Conservation (phyloP, 1,140 invertebrate species). For the Drosophila takahashii region DNA sequence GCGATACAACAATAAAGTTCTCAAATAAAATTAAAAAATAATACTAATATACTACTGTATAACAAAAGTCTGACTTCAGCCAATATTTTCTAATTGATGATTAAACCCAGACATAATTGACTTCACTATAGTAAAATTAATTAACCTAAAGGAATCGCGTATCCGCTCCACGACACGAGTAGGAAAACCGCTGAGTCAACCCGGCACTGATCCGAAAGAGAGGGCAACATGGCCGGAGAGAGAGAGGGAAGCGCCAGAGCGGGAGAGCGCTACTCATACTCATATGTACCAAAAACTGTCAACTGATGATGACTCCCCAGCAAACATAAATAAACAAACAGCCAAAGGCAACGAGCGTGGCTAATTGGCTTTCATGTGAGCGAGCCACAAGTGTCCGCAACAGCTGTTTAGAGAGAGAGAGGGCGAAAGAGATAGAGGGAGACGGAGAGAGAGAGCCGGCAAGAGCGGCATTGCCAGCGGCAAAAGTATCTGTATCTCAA, state of each 20-base stretch:
- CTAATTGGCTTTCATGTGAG: slow-evolving; percentile 52
- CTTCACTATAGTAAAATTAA: neutral
- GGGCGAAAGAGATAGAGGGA: neutral
- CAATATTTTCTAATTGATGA: too few relatives aligned
- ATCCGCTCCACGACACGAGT: slow-evolving; percentile 1
- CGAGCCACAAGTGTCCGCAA: slow-evolving; percentile 53
- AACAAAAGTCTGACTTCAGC: too few relatives aligned
- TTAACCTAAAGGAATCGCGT: neutral
- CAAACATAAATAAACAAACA: slow-evolving; percentile 59
- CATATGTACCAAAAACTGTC: slow-evolving; percentile 27
- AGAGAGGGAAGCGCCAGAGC: slow-evolving; percentile 2
- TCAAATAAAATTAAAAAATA: too few relatives aligned
- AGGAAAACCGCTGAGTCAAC: slow-evolving; percentile 54
- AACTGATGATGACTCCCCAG: slow-evolving; percentile 41
- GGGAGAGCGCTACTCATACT: slow-evolving; percentile 9
- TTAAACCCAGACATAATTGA: too few relatives aligned
- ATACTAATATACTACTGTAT: too few relatives aligned
- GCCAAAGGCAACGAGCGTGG: slow-evolving; percentile 51
- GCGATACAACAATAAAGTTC: too few relatives aligned
- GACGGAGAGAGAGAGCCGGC: slow-evolving; percentile 40
- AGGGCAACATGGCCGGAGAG: slow-evolving; percentile 13
- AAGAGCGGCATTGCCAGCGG: slow-evolving; percentile 39
- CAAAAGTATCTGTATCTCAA: slow-evolving; percentile 50
- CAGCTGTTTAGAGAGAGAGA: slow-evolving; percentile 39
- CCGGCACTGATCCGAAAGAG: slow-evolving; percentile 27